Evolutionary conservation across 2,888 invertebrate species (phyloP).

Genomic region (Sipha maydis): DNA sequence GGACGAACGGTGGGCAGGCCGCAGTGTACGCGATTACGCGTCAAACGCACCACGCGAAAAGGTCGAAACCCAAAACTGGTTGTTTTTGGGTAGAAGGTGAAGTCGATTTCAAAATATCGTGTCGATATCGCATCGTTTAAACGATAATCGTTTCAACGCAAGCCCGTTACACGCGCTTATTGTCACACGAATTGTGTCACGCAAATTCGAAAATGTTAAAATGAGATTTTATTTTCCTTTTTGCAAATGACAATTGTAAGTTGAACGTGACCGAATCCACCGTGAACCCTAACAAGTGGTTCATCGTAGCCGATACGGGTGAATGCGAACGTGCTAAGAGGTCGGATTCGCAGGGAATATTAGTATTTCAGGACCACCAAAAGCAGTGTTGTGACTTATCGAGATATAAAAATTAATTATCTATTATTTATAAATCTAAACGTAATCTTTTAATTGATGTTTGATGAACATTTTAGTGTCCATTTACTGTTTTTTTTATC

Average conservation of each 20-base stretch:
- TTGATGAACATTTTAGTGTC: no score
- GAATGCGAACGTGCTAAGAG: slow-evolving; percentile 24
- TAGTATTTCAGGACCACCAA: neutral
- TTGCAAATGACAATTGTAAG: neutral
- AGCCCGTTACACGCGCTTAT: neutral
- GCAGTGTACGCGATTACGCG: no score
- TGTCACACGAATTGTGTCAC: neutral
- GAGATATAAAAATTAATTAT: no score
- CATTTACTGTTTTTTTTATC: no score
- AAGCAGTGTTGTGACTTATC: neutral
- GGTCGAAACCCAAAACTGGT: neutral
- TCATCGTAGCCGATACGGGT: neutral
- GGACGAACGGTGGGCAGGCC: neutral
- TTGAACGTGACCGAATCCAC: slow-evolving; percentile 35
- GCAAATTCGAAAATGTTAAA: neutral
- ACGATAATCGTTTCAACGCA: neutral
- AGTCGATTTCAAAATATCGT: neutral
- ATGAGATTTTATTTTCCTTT: neutral
- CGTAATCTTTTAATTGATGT: no score
- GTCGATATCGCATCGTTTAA: neutral
- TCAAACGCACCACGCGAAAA: neutral
- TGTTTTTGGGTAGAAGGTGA: no score
- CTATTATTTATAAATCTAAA: no score
- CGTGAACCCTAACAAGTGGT: slow-evolving; percentile 45
- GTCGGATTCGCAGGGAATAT: neutral